Evolutionary conservation across 2,113 vertebrate genomes (phyloP), one percentile per base, ranked within the genome.

Genomic region (Helogale parvula): DNA sequence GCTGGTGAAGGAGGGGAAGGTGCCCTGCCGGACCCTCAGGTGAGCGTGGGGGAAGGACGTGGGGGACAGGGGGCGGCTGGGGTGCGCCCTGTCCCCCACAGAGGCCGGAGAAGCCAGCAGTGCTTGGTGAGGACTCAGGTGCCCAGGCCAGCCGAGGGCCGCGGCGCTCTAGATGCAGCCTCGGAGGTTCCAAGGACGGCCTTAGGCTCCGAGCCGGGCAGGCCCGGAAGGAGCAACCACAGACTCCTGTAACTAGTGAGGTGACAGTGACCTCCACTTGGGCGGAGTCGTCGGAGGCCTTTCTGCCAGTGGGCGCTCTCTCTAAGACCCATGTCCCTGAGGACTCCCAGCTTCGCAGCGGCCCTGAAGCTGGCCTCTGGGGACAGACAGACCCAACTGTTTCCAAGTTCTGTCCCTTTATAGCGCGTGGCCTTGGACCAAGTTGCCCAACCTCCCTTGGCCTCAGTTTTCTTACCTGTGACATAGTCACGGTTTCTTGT

Each of bases 21-120:
- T 99, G 3, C 84, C 97, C 0, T 99, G 99, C 97, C 98, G 99
- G 96, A 99, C 99, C 0, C 97, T 99, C 93, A 99, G 99, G 99
- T 99, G 98, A 98, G 95, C 9, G 0, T 1, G 2, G 5, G 0
- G 14, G 54, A 2, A 19, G 60, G 63, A 50, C n/a, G 80, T 2
- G 3, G 57, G 45, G 63, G 12, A 14, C n/a, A 10, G 57, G 38
- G 19, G 47, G 82, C 31, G 4, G 54, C 74, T 8, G 1, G 27
- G 57, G 17, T 1, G 15, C 6, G 23, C 7, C 2, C 65, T 0
- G 1, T 14, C 60, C 47, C 25, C 3, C 2, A 19, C 3, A 16
- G 31, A 57, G 60, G 63, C 83, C 0, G 1, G 54, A 27, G 77
- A 7, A 41, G 57, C 66, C 60, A 72, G 45, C 10, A 2, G 7